Percentiles rank a stretch among this genome's conserved stretches.
Evolutionary conservation across 2,888 invertebrate genomes (phyloP).

Genomic region (Hydrotaea cyrtoneurina): DNA sequence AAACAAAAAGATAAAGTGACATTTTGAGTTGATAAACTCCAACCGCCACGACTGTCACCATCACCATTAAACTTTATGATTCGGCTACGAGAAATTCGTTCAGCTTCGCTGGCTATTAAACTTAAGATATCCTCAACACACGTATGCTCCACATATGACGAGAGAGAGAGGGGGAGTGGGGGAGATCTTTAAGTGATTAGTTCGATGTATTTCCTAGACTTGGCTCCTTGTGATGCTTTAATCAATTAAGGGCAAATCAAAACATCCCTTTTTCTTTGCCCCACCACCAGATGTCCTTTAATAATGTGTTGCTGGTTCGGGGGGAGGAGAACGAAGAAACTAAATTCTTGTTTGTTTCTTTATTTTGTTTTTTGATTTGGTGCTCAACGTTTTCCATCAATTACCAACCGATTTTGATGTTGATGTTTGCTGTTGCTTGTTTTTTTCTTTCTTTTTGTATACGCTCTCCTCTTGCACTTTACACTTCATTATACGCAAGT

Average conservation of each 20-base stretch:
- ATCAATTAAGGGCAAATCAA: constrained; percentile 48
- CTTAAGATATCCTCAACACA: background rate
- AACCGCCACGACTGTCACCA: background rate
- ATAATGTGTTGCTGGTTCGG: background rate
- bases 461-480: constrained; percentile 73
- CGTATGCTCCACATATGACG: constrained; percentile 21
- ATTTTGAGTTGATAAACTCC: no score
- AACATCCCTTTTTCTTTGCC: background rate
- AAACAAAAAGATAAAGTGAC: no score
- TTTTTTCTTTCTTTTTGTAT: no score
- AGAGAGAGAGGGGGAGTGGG: no score
- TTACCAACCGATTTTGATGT: constrained; percentile 25
- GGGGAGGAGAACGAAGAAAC: background rate
- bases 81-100: background rate
- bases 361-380: constrained; percentile 13
- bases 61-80: background rate
- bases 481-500: constrained; percentile 75
- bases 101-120: background rate
- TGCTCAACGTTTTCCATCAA: constrained; percentile 21
- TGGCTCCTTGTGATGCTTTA: constrained; percentile 40
- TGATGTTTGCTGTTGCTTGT: constrained; percentile 59
- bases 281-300: background rate
- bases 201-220: constrained; percentile 11
- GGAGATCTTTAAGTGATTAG: constrained; percentile 60
- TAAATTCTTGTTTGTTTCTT: background rate